These are phyloP conservation scores for Lasiommata megera DNA, from an alignment of 2,888 invertebrate species.

Conservation along the genomic window DNA sequence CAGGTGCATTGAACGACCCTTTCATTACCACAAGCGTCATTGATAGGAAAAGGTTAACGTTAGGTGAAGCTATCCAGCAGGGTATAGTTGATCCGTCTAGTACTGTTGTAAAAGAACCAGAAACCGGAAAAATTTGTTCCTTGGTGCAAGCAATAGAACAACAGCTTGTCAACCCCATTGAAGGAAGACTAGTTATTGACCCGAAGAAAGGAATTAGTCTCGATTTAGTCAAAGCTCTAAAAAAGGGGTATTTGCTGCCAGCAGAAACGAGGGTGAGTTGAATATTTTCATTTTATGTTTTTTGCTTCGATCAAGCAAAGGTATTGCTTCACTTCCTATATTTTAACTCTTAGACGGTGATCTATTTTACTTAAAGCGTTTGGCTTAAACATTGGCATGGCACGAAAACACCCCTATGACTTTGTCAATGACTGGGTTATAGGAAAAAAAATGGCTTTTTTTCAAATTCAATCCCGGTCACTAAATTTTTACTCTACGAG, in stretches of 20 bases:
- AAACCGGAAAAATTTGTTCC: constrained; percentile 87
- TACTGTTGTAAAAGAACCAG: constrained; percentile 91
- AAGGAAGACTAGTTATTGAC: constrained; percentile 85
- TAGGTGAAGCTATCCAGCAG: constrained; percentile 87
- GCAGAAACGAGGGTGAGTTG: constrained; percentile 95
- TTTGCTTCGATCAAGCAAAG: constrained; percentile 72
- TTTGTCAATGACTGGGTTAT: constrained; percentile 58
- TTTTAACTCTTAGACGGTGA: constrained; percentile 70
- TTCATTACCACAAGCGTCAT: constrained; percentile 87
- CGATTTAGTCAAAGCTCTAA: constrained; percentile 92
- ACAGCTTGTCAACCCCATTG: constrained; percentile 87
- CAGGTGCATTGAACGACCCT: constrained; percentile 90
- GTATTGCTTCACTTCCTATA: constrained; percentile 74
- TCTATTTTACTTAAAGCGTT: constrained; percentile 68
- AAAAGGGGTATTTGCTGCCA: constrained; percentile 93
- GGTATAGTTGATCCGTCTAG: constrained; percentile 93
- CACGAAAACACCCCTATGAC: constrained; percentile 64
- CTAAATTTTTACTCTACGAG: too few relatives aligned
- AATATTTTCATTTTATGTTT: constrained; percentile 42
- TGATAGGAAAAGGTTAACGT: constrained; percentile 87
- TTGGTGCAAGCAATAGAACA: constrained; percentile 88
- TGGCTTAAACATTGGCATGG: constrained; percentile 78
- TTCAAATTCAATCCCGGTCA: too few relatives aligned
- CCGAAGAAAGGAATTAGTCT: constrained; percentile 80
- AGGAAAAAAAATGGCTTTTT: constrained; percentile 34